Evolutionary conservation across 2,888 invertebrate genomes (phyloP).

Genomic region (Autographa gamma): DNA sequence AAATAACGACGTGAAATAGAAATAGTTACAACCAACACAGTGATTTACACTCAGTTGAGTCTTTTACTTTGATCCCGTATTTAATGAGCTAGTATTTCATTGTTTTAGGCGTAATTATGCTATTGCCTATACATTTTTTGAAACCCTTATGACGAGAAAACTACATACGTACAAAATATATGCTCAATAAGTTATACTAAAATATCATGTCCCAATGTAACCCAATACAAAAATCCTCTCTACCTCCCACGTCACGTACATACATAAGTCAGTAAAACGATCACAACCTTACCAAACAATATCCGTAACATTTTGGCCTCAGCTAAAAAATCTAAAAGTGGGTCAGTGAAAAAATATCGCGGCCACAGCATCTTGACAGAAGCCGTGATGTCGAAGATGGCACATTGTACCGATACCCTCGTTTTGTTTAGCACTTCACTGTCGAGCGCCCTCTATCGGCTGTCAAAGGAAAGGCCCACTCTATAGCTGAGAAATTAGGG

Average conservation of each 20-base stretch:
- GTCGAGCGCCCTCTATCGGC: constrained; percentile 60
- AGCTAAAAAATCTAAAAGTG: constrained; percentile 63
- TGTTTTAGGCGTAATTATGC: no score
- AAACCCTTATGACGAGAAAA: no score
- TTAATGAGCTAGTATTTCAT: no score
- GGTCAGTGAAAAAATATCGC: constrained; percentile 78
- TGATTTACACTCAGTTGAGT: no score
- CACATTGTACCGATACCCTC: constrained; percentile 66
- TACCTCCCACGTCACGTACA: constrained; percentile 22
- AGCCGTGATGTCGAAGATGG: constrained; percentile 63
- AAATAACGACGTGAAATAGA: no score
- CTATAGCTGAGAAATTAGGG: constrained; percentile 52
- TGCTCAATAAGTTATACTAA: background rate
- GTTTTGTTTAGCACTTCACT: constrained; percentile 80
- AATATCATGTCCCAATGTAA: constrained; percentile 7
- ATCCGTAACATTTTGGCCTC: constrained; percentile 39
- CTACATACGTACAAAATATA: background rate
- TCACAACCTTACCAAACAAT: constrained; percentile 17
- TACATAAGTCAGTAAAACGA: constrained; percentile 24
- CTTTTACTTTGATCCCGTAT: no score
- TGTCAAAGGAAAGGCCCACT: constrained; percentile 69
- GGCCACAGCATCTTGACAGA: constrained; percentile 70
- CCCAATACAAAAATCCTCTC: constrained; percentile 6
- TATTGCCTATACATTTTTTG: no score
- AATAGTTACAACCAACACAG: no score